Evolutionary conservation across 2,888 invertebrate genomes (phyloP).

Genomic region (Aquatica leii): DNA sequence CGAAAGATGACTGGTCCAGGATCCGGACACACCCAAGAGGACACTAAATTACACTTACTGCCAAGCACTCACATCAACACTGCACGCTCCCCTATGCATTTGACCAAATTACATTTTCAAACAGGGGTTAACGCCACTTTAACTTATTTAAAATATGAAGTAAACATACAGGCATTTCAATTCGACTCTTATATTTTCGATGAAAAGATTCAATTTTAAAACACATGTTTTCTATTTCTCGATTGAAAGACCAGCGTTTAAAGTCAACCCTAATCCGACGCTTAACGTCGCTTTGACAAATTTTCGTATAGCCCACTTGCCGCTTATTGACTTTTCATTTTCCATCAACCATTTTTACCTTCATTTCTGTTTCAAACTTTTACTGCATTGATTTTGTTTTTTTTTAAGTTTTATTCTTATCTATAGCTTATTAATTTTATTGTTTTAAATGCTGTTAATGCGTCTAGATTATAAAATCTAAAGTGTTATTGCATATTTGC

Average conservation of each 20-base stretch:
- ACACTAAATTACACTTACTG: constrained; percentile 63
- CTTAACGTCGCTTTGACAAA: neutral
- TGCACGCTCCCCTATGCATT: constrained; percentile 59
- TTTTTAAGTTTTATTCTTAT: too few species aligned
- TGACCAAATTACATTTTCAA: constrained; percentile 60
- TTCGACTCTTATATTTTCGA: constrained; percentile 18
- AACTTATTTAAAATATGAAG: constrained; percentile 45
- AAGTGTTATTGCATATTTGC: too few species aligned
- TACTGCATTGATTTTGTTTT: too few species aligned
- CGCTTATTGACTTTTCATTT: too few species aligned
- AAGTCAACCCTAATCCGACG: neutral
- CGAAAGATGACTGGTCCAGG: constrained; percentile 49
- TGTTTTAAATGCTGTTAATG: too few species aligned
- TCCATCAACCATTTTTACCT: too few species aligned
- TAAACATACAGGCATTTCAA: constrained; percentile 28
- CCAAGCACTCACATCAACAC: constrained; percentile 61
- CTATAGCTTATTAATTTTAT: too few species aligned
- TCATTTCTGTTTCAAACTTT: too few species aligned
- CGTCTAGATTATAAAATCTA: too few species aligned
- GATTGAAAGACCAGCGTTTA: neutral
- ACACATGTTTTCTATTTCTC: constrained; percentile 18
- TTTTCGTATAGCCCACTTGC: neutral
- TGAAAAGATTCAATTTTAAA: constrained; percentile 24
- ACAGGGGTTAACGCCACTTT: constrained; percentile 56
- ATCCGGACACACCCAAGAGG: constrained; percentile 55